phyloP scores from a whole-genome alignment of 2,888 invertebrate species.

The Standfussiana lucernea region DNA sequence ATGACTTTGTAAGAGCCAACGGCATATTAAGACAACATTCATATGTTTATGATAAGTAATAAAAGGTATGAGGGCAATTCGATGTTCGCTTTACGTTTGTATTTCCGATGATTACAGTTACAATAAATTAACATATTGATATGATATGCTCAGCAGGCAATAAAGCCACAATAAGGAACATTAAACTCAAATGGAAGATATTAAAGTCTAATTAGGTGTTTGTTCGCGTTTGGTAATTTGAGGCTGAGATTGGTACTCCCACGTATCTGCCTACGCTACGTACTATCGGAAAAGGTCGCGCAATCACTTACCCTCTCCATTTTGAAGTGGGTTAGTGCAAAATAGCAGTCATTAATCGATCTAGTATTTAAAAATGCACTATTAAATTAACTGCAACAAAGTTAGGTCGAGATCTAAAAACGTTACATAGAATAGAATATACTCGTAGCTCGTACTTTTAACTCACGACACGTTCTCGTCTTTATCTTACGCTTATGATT shows the following conservation, averaged over 20 bases:
- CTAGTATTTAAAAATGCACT: slow-evolving; percentile 17
- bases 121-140: slow-evolving; percentile 55
- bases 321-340: slow-evolving; percentile 39
- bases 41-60: slow-evolving; percentile 33
- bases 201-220: slow-evolving; percentile 53
- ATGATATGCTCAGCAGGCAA: slow-evolving; percentile 49
- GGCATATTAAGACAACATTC: slow-evolving; percentile 24
- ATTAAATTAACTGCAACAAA: background rate
- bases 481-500: background rate
- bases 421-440: too few relatives aligned
- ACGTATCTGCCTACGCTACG: slow-evolving; percentile 63
- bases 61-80: slow-evolving; percentile 27
- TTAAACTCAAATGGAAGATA: slow-evolving; percentile 48
- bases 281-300: slow-evolving; percentile 51
- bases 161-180: slow-evolving; percentile 33
- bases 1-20: slow-evolving; percentile 32
- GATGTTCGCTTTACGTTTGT: slow-evolving; percentile 21
- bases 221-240: slow-evolving; percentile 50
- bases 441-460: background rate
- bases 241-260: slow-evolving; percentile 56
- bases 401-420: background rate
- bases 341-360: slow-evolving; percentile 21
- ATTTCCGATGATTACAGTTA: slow-evolving; percentile 33
- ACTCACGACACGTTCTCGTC: background rate
- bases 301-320: slow-evolving; percentile 53